These are phyloP conservation scores for Muraenolepis orangiensis DNA, from an alignment of 2,797 vertebrate species.

Conservation along the genomic window DNA sequence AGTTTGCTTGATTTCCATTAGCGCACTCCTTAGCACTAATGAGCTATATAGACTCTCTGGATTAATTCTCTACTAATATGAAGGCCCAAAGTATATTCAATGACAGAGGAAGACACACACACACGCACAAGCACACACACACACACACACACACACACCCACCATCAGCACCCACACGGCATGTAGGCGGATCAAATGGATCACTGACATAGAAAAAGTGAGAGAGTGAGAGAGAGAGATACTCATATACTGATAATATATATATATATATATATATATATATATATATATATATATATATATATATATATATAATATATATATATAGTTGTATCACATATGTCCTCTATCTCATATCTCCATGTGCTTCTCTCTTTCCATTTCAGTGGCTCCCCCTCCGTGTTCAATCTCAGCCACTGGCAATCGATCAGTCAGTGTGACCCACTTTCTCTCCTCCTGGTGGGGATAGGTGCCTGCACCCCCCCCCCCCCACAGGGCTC, in stretches of 20 bases:
- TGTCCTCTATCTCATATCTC: neutral
- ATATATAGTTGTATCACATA: neutral
- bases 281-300: neutral
- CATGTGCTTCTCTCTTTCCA: neutral
- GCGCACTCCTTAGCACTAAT: neutral
- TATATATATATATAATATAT: neutral
- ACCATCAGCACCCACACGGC: too few relatives aligned
- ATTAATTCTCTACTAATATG: neutral
- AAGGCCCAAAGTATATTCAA: neutral
- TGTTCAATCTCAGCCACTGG: conserved; percentile 2
- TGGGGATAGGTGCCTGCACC: conserved; percentile 3
- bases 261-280: neutral
- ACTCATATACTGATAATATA: neutral
- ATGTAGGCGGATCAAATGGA: neutral
- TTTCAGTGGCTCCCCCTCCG: neutral
- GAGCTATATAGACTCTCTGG: neutral
- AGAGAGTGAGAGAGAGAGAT: neutral
- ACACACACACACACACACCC: conserved; percentile 7
- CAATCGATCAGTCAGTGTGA: conserved; percentile 51
- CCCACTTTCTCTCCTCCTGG: conserved; percentile 49
- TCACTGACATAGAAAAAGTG: conserved; percentile 6
- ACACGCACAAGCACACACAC: neutral
- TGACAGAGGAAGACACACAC: too few relatives aligned
- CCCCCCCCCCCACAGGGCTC: neutral
- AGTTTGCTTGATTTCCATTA: neutral